Conservation (phyloP, 2,888 invertebrate genomes). For the Caradrina clavipalpis region DNA sequence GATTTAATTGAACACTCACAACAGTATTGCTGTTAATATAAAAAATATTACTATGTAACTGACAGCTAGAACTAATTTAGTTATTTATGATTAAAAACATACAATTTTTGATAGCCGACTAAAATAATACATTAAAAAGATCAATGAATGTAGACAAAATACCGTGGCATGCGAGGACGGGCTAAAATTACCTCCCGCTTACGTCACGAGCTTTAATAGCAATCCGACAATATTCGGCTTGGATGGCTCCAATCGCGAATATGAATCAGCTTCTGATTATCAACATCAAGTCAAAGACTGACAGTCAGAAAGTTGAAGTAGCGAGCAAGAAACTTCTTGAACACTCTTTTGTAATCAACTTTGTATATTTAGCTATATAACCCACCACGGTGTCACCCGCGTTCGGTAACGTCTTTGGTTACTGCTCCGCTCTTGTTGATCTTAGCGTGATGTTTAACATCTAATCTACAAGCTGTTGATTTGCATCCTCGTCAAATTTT, state of each 20-base stretch:
- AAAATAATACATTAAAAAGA: constrained; percentile 32
- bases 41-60: too few species aligned
- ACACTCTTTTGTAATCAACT: too few species aligned
- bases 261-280: constrained; percentile 26
- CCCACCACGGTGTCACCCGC: too few species aligned
- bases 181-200: constrained; percentile 44
- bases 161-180: constrained; percentile 46
- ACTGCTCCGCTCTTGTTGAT: too few species aligned
- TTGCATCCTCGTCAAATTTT: too few species aligned
- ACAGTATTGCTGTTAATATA: neutral
- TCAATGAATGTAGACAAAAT: constrained; percentile 48
- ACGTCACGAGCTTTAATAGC: constrained; percentile 49
- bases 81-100: neutral
- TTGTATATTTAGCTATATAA: too few species aligned
- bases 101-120: constrained; percentile 1
- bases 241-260: constrained; percentile 26
- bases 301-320: too few species aligned
- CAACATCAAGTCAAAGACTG: neutral
- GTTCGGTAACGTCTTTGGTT: too few species aligned
- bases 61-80: neutral
- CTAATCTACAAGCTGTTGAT: too few species aligned
- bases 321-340: too few species aligned
- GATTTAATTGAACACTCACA: neutral
- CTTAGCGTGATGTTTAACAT: too few species aligned
- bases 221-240: constrained; percentile 27